Conservation (phyloP, 2,113 vertebrate species). For the Perca fluviatilis region DNA sequence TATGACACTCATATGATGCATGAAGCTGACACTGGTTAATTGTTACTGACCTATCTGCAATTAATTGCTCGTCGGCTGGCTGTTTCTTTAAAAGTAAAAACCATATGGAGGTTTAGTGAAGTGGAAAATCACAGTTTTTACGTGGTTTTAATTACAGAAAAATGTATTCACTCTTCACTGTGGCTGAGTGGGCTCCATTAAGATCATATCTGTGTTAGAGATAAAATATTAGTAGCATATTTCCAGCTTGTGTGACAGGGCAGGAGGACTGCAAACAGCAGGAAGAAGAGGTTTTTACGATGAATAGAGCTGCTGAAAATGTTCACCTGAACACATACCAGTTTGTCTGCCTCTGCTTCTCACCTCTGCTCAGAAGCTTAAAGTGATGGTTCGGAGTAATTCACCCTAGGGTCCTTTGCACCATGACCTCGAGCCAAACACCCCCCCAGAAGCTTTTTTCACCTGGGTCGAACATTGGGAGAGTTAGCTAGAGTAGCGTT, state of each 20-base stretch:
- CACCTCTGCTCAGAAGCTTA: background rate
- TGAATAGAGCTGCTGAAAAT: constrained; percentile 7
- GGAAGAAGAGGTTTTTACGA: background rate
- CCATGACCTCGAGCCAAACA: too few species aligned
- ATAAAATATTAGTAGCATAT: constrained; percentile 21
- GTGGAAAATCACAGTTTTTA: constrained; percentile 13
- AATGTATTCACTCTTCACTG: constrained; percentile 6
- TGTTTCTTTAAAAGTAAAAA: background rate
- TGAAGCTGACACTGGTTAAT: constrained; percentile 16
- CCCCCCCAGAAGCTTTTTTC: too few species aligned
- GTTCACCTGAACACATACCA: background rate
- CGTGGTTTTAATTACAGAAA: background rate
- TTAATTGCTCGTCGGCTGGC: background rate
- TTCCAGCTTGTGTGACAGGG: background rate
- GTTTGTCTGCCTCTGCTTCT: constrained; percentile 7
- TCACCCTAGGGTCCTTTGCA: too few species aligned
- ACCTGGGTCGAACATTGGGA: too few species aligned
- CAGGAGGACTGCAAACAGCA: background rate
- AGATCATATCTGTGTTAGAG: constrained; percentile 40
- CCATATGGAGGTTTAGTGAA: background rate
- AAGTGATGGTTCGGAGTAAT: too few species aligned
- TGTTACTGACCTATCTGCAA: constrained; percentile 12
- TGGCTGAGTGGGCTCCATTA: constrained; percentile 43
- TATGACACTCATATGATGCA: constrained; percentile 55
- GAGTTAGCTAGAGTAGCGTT: too few species aligned